These are phyloP conservation scores for Euproctis similis DNA, from an alignment of 2,888 invertebrate genomes.

Conservation along the genomic window DNA sequence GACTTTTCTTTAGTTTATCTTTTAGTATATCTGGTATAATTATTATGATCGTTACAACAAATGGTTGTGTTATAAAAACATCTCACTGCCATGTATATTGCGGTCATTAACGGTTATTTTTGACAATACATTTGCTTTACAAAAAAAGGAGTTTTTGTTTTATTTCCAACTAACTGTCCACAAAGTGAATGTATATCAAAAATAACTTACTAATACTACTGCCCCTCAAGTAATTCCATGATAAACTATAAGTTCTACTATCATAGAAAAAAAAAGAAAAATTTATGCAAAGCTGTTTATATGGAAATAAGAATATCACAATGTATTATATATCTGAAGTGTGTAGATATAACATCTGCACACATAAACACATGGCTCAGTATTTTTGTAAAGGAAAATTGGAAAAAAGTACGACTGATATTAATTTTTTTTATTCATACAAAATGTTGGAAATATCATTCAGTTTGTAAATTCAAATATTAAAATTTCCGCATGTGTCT, in stretches of 20 bases:
- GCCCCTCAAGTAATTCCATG: too few relatives aligned
- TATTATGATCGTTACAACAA: background rate
- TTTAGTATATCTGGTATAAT: conserved; percentile 16
- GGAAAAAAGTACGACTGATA: too few relatives aligned
- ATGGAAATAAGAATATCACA: background rate
- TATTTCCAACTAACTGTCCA: conserved; percentile 72
- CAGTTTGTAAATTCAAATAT: too few relatives aligned
- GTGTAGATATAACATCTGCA: too few relatives aligned
- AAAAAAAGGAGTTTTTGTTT: conserved; percentile 44
- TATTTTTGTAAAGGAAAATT: too few relatives aligned
- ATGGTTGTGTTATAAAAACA: conserved; percentile 3
- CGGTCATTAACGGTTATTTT: conserved; percentile 47
- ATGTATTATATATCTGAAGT: too few relatives aligned
- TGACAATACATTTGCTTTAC: conserved; percentile 73
- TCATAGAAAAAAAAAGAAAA: background rate
- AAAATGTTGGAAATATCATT: too few relatives aligned
- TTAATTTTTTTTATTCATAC: too few relatives aligned
- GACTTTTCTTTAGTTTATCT: too few relatives aligned
- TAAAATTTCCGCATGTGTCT: too few relatives aligned
- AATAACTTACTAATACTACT: conserved; percentile 46
- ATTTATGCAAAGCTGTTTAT: background rate
- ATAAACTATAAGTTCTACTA: too few relatives aligned
- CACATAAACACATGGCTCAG: too few relatives aligned
- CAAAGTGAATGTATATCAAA: conserved; percentile 70
- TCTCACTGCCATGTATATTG: conserved; percentile 6